A percentile compares a stretch with the other conserved stretches of the same genome.
phyloP scores from a whole-genome alignment of 2,888 invertebrate species.

The Hirtodrosophila trivittata region DNA sequence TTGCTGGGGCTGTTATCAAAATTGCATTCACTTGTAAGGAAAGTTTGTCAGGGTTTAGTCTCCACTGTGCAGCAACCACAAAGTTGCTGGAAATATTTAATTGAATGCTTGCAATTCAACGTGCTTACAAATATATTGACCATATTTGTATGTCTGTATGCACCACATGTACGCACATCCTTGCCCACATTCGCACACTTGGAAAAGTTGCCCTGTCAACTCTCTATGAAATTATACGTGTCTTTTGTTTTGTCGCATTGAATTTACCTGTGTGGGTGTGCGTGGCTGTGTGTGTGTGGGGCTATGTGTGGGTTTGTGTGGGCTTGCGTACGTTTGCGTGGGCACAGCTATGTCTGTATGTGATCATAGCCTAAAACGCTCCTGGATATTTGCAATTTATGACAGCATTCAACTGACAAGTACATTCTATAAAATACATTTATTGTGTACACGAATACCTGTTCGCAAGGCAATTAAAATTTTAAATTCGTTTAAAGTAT shows the following conservation, averaged over 20 bases:
- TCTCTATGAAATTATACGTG: constrained; percentile 36
- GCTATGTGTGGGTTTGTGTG: not conserved
- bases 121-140: constrained; percentile 23
- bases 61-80: not conserved
- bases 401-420: constrained; percentile 42
- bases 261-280: constrained; percentile 15
- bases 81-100: constrained; percentile 16
- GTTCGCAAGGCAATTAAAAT: constrained; percentile 41
- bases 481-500: constrained; percentile 23
- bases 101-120: constrained; percentile 37
- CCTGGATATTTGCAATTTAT: constrained; percentile 43
- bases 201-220: constrained; percentile 10
- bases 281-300: not conserved
- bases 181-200: not conserved
- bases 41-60: no score
- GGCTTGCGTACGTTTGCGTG: constrained; percentile 2
- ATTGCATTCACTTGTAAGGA: no score
- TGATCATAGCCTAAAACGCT: constrained; percentile 16
- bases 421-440: constrained; percentile 13
- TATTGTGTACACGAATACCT: constrained; percentile 37
- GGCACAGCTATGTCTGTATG: constrained; percentile 1
- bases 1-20: no score
- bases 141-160: not conserved
- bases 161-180: constrained; percentile 1
- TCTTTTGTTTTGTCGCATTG: constrained; percentile 38